Percentiles rank a stretch among this genome's conserved stretches.
Conservation (phyloP, 2,888 invertebrate genomes). For the Gandaritis pyraliata region DNA sequence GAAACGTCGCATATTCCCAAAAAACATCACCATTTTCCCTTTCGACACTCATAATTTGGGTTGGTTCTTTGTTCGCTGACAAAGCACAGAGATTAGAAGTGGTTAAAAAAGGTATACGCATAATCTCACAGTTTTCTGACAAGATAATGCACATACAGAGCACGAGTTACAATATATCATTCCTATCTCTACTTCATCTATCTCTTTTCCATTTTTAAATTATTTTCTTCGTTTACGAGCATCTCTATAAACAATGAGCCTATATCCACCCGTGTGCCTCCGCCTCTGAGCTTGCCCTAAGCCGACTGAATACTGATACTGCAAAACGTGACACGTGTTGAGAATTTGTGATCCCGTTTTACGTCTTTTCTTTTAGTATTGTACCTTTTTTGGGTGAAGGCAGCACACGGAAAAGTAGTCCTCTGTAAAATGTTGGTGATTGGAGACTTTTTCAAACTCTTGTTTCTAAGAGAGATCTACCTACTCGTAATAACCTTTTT, state of each 20-base stretch:
- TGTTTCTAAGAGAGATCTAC: no score
- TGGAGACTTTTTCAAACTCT: no score
- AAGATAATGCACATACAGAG: no score
- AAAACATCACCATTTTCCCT: conserved; percentile 26
- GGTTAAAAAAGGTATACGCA: neutral
- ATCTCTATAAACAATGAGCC: conserved; percentile 24
- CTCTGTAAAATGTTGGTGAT: no score
- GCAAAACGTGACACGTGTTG: conserved; percentile 21
- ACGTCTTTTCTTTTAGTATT: conserved; percentile 8
- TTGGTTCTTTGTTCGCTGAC: neutral
- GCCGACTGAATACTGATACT: conserved; percentile 31
- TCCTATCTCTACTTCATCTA: no score
- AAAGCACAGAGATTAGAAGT: neutral
- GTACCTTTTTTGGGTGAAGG: no score
- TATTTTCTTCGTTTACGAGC: conserved; percentile 1
- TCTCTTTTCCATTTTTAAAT: no score
- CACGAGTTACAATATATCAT: no score
- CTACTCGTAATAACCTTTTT: no score
- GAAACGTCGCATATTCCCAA: conserved; percentile 28
- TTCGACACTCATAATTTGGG: conserved; percentile 3
- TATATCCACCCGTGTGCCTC: conserved; percentile 18
- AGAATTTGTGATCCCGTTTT: conserved; percentile 18
- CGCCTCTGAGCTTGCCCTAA: conserved; percentile 11
- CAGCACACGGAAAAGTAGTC: no score
- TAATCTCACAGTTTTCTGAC: no score